These are phyloP conservation scores for Tylochromis polylepis DNA, from an alignment of 2,113 vertebrate genomes.

Conservation along the genomic window DNA sequence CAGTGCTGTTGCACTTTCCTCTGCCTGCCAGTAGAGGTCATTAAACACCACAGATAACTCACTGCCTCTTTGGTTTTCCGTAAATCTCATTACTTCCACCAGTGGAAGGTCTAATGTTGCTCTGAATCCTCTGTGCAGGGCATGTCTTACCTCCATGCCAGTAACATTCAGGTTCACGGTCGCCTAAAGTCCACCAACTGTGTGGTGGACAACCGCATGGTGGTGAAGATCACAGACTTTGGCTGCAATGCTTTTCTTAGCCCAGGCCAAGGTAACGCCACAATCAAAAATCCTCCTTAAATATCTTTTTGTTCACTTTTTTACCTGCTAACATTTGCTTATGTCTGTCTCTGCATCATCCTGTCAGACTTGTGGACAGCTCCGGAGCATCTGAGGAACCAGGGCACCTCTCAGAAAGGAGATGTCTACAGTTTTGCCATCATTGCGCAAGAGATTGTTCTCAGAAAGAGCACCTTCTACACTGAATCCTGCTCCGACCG, in stretches of 20 bases:
- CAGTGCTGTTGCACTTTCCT: not conserved
- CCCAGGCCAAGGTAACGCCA: slow-evolving; percentile 77
- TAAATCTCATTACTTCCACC: not conserved
- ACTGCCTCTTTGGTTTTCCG: not conserved
- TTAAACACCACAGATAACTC: not conserved
- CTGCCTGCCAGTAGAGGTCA: slow-evolving; percentile 2
- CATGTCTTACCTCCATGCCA: slow-evolving; percentile 96
- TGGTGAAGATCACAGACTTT: slow-evolving; percentile 97
- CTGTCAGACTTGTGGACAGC: slow-evolving; percentile 89
- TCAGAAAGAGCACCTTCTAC: slow-evolving; percentile 87
- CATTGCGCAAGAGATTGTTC: slow-evolving; percentile 92
- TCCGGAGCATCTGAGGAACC: slow-evolving; percentile 85
- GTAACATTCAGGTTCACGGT: slow-evolving; percentile 90
- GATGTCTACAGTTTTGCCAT: slow-evolving; percentile 95
- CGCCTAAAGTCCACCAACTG: slow-evolving; percentile 97
- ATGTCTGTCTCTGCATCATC: not conserved
- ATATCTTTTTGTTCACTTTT: not conserved
- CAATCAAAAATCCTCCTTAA: not conserved
- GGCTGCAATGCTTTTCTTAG: slow-evolving; percentile 87
- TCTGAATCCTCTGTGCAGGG: slow-evolving; percentile 73
- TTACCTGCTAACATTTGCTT: not conserved
- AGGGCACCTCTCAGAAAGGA: slow-evolving; percentile 88
- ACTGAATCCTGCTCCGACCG: slow-evolving; percentile 63
- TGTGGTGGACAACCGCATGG: slow-evolving; percentile 95
- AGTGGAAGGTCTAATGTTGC: not conserved